Percentiles rank a stretch among this genome's conserved stretches.
phyloP scores from a whole-genome alignment of 2,113 vertebrate species.

The Cyanoramphus novaezelandiae region DNA sequence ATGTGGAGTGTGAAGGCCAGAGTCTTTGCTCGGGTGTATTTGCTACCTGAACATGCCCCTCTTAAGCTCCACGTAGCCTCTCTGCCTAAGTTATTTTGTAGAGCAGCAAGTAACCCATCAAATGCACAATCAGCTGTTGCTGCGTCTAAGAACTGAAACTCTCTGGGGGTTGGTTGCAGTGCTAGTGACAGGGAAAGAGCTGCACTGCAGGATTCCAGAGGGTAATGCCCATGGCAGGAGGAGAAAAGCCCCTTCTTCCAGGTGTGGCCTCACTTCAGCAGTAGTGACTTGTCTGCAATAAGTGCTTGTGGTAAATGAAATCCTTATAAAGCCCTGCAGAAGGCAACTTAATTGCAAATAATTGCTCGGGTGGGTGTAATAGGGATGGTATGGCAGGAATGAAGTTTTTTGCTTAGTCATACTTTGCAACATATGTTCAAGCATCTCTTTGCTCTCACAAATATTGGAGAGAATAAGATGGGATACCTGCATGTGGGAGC shows the following conservation, averaged over 20 bases:
- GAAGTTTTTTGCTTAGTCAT: neutral
- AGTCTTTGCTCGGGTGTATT: neutral
- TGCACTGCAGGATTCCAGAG: neutral
- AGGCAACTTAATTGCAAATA: neutral
- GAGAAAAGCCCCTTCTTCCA: neutral
- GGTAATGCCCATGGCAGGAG: neutral
- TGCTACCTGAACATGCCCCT: accelerated
- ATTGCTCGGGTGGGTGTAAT: neutral
- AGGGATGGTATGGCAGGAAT: neutral
- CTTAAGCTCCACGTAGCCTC: accelerated
- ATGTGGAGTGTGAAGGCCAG: neutral
- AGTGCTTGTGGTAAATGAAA: neutral
- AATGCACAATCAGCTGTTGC: neutral
- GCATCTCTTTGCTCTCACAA: neutral
- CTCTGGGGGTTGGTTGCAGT: neutral
- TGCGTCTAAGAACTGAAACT: neutral
- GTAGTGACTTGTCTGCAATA: neutral
- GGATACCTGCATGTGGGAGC: neutral
- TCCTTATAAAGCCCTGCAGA: neutral
- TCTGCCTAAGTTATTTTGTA: neutral
- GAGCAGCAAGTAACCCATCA: neutral
- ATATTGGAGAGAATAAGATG: neutral
- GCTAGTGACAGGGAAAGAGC: neutral
- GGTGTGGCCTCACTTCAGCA: neutral
- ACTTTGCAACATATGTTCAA: neutral